Evolutionary conservation across 2,113 vertebrate species (phyloP).

Genomic region (Pelobates fuscus): DNA sequence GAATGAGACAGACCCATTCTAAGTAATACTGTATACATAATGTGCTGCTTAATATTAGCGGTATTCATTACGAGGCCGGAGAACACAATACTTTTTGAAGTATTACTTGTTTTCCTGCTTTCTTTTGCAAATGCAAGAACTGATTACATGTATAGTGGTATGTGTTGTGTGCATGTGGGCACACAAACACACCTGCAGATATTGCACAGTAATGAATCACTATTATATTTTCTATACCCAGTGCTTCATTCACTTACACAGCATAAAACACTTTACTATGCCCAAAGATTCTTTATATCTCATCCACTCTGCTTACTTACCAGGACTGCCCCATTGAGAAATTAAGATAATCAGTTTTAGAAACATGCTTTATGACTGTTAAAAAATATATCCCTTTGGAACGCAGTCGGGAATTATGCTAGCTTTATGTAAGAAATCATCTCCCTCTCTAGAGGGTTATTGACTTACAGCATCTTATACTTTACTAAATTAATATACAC

Average conservation of each 20-base stretch:
- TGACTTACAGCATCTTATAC: constrained; percentile 41
- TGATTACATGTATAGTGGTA: too few species aligned
- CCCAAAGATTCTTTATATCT: constrained; percentile 4
- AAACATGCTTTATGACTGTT: constrained; percentile 38
- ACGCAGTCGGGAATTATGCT: constrained; percentile 34
- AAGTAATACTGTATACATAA: too few species aligned
- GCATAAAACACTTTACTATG: neutral
- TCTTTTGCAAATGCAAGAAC: too few species aligned
- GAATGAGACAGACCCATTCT: too few species aligned
- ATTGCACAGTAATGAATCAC: too few species aligned
- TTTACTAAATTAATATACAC: constrained; percentile 41
- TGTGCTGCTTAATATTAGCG: too few species aligned
- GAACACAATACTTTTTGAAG: too few species aligned
- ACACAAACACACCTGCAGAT: too few species aligned
- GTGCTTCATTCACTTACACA: neutral
- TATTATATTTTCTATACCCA: neutral
- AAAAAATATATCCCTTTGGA: constrained; percentile 39
- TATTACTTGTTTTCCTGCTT: too few species aligned
- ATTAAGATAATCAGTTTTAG: constrained; percentile 40
- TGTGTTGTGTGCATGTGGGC: too few species aligned
- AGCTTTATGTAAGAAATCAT: constrained; percentile 45
- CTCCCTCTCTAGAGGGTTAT: constrained; percentile 29
- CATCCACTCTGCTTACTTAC: constrained; percentile 36
- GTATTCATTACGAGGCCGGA: too few species aligned
- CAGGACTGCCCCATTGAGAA: constrained; percentile 30